A percentile compares a stretch with the other conserved stretches of the same genome.
phyloP scores from a whole-genome alignment of 2,113 vertebrate genomes.

The Suricata suricatta region DNA sequence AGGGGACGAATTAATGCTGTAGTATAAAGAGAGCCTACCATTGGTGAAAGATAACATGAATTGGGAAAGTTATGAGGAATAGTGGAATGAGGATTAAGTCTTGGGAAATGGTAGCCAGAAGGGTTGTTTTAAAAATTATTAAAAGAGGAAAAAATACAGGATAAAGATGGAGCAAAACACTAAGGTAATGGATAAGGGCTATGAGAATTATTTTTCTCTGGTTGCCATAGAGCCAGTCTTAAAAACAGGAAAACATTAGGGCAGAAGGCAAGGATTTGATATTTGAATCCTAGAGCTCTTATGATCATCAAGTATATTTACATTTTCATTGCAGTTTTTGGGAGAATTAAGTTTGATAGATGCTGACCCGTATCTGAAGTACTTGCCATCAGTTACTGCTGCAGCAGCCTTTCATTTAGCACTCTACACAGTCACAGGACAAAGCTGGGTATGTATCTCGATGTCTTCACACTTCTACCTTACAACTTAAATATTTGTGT shows the following conservation, averaged over 20 bases:
- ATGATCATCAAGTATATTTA: not conserved
- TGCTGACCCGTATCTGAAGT: conserved; percentile 95
- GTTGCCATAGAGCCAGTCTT: not conserved
- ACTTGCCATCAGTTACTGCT: conserved; percentile 94
- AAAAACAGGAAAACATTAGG: not conserved
- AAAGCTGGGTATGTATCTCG: conserved; percentile 90
- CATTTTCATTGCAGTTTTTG: conserved; percentile 88
- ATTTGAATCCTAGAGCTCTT: not conserved
- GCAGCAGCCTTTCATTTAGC: conserved; percentile 93
- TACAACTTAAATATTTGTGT: not conserved
- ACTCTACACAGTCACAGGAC: conserved; percentile 89
- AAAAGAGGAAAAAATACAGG: not conserved
- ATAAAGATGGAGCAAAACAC: not conserved
- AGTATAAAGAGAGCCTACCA: not conserved
- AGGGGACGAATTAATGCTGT: not conserved
- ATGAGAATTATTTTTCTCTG: not conserved
- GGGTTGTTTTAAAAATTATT: not conserved
- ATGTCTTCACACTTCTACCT: not conserved
- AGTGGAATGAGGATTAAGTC: not conserved
- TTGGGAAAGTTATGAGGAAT: not conserved
- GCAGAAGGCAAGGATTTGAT: not conserved
- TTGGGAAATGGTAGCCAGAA: not conserved
- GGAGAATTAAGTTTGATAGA: conserved; percentile 96
- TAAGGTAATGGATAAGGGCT: not conserved
- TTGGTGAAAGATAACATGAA: not conserved